A percentile compares a stretch with the other conserved stretches of the same genome.
These are phyloP conservation scores for Brenthis hecate DNA, from an alignment of 2,888 invertebrate genomes.

Conservation along the genomic window DNA sequence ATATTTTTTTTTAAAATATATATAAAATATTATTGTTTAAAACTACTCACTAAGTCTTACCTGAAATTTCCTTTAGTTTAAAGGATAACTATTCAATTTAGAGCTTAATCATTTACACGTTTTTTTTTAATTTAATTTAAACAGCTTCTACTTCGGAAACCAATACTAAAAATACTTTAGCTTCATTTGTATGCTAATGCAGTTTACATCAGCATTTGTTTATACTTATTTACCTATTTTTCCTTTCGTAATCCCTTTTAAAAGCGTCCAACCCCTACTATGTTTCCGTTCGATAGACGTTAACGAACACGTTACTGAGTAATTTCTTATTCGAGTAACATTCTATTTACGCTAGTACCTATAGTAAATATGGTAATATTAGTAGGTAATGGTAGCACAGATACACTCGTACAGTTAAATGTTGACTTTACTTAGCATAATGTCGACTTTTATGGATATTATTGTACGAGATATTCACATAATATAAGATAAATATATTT, in stretches of 20 bases:
- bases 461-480: neutral
- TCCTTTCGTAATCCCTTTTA: constrained; percentile 50
- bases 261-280: neutral
- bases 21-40: too few relatives aligned
- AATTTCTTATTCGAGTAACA: too few relatives aligned
- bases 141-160: constrained; percentile 46
- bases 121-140: constrained; percentile 3
- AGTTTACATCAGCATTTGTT: constrained; percentile 71
- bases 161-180: constrained; percentile 3
- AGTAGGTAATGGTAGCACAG: neutral
- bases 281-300: neutral
- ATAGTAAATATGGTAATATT: constrained; percentile 17
- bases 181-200: constrained; percentile 77
- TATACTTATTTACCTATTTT: constrained; percentile 40
- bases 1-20: too few relatives aligned
- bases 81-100: neutral
- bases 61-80: neutral
- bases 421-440: constrained; percentile 10
- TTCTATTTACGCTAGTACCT: neutral
- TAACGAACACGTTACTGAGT: neutral
- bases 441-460: constrained; percentile 14
- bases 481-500: constrained; percentile 13
- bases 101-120: neutral
- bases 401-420: constrained; percentile 2
- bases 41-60: too few relatives aligned